Evolutionary conservation across 2,888 invertebrate genomes (phyloP).

Genomic region (Argyresthia albistria): DNA sequence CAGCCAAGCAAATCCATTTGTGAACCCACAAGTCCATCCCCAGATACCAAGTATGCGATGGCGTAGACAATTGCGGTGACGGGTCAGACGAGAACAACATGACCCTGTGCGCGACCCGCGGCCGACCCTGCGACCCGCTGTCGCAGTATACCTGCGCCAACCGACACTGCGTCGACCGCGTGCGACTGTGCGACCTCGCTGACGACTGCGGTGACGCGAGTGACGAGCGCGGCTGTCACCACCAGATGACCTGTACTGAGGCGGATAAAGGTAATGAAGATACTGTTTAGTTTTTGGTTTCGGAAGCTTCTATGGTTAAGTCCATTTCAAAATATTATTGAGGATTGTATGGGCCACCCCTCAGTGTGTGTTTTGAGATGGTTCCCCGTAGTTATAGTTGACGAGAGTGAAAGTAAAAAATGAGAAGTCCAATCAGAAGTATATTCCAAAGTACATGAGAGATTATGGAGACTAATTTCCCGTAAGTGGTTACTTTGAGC

Average conservation of each 20-base stretch:
- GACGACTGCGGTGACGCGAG: slow-evolving; percentile 94
- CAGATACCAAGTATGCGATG: slow-evolving; percentile 90
- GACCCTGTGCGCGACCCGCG: slow-evolving; percentile 85
- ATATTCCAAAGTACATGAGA: no score
- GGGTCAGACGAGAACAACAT: slow-evolving; percentile 97
- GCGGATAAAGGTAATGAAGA: slow-evolving; percentile 38
- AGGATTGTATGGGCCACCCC: no score
- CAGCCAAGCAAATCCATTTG: no score
- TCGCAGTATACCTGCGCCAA: slow-evolving; percentile 92
- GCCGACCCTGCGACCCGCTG: slow-evolving; percentile 82
- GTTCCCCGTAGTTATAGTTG: no score
- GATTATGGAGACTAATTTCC: no score
- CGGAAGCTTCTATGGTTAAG: no score
- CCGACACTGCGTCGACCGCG: slow-evolving; percentile 84
- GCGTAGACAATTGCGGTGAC: slow-evolving; percentile 93
- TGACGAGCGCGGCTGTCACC: slow-evolving; percentile 92
- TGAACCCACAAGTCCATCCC: not conserved
- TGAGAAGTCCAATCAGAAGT: no score
- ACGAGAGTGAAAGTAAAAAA: no score
- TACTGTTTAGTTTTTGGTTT: not conserved
- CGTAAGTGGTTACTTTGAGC: no score
- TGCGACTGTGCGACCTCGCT: slow-evolving; percentile 88
- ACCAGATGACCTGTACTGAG: slow-evolving; percentile 70
- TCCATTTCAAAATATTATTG: no score
- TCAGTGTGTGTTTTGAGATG: no score